Evolutionary conservation across 2,888 invertebrate species (phyloP), one percentile per base, ranked within the genome.

Genomic region (Taenaris catops): DNA sequence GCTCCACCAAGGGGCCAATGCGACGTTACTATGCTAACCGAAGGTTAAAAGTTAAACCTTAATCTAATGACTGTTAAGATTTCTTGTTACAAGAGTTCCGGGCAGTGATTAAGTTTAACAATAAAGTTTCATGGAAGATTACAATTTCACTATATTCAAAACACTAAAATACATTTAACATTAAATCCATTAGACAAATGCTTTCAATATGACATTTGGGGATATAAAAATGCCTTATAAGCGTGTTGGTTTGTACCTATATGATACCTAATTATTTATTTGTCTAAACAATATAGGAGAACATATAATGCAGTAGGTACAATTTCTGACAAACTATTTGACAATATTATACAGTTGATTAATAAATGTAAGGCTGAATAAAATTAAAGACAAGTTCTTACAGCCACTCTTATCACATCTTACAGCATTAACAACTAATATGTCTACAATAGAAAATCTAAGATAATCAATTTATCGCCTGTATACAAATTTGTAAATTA

Each of bases 401-500:
- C 86, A 86, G 83, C 83, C 86, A 78, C 83, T 74, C 83, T 83
- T 86, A 84, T 84, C 86, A 86, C 84, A 83, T 74, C 76, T 72
- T 66, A 81, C 73, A 78, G 67, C 71, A 52, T 74, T 69, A 78
- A 50, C 66, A 68, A 71, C 72, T 73, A 79, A 60, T 73, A 69
- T 67, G 64, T 74, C 74, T 83, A 83, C 65, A 58, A 80, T 86
- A 86, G 78, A 86, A 86, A 86, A 84, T 84, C 86, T 86, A 84
- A 70, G 70, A 76, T 73, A 75, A 70, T n/a, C 57, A 63, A 58
- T 64, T 65, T 64, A 74, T 70, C 70, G 79, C 68, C 67, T 71
- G 75, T 75, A 69, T 80, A 75, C 61, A 74, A 69, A 60, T 64
- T 69, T 67, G 66, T 73, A 73, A 76, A 75, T 63, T 56, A 72